phyloP scores from a whole-genome alignment of 2,888 invertebrate genomes.

The Cylindroiulus punctatus region DNA sequence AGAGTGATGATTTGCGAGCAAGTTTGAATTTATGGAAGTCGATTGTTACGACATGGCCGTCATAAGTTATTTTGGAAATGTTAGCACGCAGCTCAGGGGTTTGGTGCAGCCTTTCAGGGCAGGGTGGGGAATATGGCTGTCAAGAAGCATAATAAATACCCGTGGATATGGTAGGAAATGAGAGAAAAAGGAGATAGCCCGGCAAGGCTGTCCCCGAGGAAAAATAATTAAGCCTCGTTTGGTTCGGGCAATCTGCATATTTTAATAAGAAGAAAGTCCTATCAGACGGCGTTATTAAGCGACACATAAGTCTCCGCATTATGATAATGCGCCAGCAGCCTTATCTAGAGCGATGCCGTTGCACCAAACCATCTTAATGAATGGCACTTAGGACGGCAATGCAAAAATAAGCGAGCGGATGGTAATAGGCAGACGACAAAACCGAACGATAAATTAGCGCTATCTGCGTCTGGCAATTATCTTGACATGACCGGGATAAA shows the following conservation, averaged over 20 bases:
- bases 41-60: no score
- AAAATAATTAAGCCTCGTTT: conserved; percentile 18
- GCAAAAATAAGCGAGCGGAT: neutral
- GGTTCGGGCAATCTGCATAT: neutral
- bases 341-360: conserved; percentile 18
- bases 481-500: conserved; percentile 5
- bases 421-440: conserved; percentile 18
- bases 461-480: neutral
- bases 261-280: conserved; percentile 18
- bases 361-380: neutral
- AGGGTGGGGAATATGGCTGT: neutral
- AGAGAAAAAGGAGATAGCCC: neutral
- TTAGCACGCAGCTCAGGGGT: no score
- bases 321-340: neutral
- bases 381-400: neutral
- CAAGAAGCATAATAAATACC: neutral
- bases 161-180: neutral
- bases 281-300: neutral
- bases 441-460: neutral
- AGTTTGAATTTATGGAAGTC: no score
- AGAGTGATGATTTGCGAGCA: no score
- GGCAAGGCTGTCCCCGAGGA: neutral
- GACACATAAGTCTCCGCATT: neutral
- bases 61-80: no score
- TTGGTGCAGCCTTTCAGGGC: no score